Evolutionary conservation across 2,113 vertebrate species (phyloP).

Genomic region (Pluvianellus socialis): DNA sequence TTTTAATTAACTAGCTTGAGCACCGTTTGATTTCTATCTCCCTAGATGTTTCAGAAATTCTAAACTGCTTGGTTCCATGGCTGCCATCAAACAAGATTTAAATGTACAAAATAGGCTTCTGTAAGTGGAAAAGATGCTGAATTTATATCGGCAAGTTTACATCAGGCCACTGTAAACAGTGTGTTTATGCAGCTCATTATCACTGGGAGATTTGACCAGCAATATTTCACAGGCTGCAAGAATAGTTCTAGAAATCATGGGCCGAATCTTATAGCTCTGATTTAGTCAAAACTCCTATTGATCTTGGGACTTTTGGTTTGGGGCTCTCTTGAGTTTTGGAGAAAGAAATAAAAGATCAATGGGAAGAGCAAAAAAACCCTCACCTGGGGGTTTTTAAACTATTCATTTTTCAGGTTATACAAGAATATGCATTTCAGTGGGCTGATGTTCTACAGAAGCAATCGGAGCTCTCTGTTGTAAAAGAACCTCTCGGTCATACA

Average conservation of each 20-base stretch:
- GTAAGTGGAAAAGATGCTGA: background rate
- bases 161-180: background rate
- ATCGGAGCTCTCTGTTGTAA: background rate
- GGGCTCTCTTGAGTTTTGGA: background rate
- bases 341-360: background rate
- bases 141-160: background rate
- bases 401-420: background rate
- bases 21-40: conserved; percentile 56
- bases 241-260: background rate
- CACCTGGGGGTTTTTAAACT: background rate
- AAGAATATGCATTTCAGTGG: conserved; percentile 1
- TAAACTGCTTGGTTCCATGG: background rate
- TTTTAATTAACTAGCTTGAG: conserved; percentile 67
- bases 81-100: conserved; percentile 25
- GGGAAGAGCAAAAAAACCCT: background rate
- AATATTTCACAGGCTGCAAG: background rate
- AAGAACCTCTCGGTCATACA: background rate
- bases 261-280: background rate
- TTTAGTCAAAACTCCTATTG: background rate
- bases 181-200: background rate
- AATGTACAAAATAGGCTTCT: background rate
- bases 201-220: background rate
- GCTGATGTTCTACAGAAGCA: background rate
- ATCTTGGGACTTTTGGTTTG: background rate
- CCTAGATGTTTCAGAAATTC: conserved; percentile 31